These are phyloP conservation scores for Bubo scandiacus DNA, from an alignment of 2,113 vertebrate genomes.

Conservation along the genomic window DNA sequence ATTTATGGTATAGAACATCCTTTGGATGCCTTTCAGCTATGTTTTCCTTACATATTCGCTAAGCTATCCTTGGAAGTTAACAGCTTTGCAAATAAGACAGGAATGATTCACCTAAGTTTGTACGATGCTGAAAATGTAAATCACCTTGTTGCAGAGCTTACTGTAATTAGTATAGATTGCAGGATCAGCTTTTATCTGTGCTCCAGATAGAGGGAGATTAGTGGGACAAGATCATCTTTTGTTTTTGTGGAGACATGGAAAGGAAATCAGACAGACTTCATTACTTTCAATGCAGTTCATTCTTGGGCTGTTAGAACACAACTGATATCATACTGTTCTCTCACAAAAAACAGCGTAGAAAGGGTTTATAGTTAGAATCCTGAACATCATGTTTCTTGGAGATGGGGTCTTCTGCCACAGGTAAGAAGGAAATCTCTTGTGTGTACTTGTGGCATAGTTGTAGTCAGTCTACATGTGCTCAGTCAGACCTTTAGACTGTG, in stretches of 20 bases:
- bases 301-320: not conserved
- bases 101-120: slow-evolving; percentile 4
- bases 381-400: not conserved
- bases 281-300: not conserved
- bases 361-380: not conserved
- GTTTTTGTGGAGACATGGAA: not conserved
- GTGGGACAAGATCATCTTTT: not conserved
- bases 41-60: not conserved
- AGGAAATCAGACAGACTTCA: not conserved
- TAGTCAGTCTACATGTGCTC: not conserved
- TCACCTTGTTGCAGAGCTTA: not conserved
- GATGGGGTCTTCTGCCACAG: not conserved
- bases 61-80: not conserved
- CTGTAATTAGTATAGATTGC: not conserved
- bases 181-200: not conserved
- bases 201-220: not conserved
- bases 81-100: slow-evolving; percentile 13
- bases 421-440: not conserved
- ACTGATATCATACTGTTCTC: not conserved
- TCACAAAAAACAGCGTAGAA: not conserved
- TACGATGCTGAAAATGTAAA: not conserved
- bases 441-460: not conserved
- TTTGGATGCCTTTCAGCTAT: not conserved
- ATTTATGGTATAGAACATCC: not conserved
- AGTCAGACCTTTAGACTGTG: not conserved